Conservation (phyloP, 2,797 vertebrate genomes). For the Emys orbicularis region DNA sequence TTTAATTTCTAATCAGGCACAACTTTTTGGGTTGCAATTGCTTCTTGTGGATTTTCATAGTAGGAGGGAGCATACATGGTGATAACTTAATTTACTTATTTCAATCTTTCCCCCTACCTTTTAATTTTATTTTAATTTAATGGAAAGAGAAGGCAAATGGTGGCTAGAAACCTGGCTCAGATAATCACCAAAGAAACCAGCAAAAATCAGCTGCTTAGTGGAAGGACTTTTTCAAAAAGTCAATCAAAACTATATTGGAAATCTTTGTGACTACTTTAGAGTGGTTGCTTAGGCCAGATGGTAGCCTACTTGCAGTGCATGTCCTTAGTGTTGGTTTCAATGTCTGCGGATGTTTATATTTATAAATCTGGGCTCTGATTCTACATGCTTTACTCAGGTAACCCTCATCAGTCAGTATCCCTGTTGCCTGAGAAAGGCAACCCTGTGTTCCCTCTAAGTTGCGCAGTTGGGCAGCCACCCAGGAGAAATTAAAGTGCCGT, state of each 20-base stretch:
- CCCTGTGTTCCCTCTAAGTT: neutral
- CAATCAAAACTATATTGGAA: slow-evolving; percentile 8
- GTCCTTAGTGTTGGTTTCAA: neutral
- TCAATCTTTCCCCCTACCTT: neutral
- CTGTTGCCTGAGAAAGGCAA: neutral
- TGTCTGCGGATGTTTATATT: neutral
- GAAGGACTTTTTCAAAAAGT: neutral
- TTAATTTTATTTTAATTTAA: neutral
- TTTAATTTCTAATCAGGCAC: slow-evolving; percentile 1
- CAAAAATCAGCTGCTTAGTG: neutral
- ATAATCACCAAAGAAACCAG: neutral
- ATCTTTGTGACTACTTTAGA: neutral
- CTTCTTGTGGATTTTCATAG: neutral
- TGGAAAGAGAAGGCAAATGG: neutral
- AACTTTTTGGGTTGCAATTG: neutral
- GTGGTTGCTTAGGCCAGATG: neutral
- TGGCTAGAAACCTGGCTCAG: neutral
- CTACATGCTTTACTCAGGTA: neutral
- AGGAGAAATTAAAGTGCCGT: too few relatives aligned
- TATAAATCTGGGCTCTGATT: neutral
- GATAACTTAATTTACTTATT: neutral
- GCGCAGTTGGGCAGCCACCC: too few relatives aligned
- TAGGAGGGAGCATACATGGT: neutral
- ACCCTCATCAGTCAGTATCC: neutral
- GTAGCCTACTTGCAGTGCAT: neutral